Evolutionary conservation across 2,797 vertebrate genomes (phyloP).

Genomic region (Neostethus bicornis): DNA sequence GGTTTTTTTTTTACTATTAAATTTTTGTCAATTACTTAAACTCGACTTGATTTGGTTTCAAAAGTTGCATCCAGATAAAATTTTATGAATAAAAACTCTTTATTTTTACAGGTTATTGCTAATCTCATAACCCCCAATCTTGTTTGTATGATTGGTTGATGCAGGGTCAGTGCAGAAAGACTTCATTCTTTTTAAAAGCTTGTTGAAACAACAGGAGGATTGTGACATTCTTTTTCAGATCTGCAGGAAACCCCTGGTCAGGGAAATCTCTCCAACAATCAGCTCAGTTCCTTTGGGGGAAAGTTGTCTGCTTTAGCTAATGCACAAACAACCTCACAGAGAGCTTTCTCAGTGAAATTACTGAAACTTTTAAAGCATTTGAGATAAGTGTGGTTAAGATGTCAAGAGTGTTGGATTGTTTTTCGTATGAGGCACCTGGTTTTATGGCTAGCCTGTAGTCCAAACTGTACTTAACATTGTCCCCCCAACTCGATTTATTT

Average conservation of each 20-base stretch:
- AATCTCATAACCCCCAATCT: background rate
- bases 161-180: slow-evolving; percentile 16
- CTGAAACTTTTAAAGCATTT: slow-evolving; percentile 38
- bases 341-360: slow-evolving; percentile 32
- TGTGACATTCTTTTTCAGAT: slow-evolving; percentile 26
- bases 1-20: too few relatives aligned
- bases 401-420: slow-evolving; percentile 46
- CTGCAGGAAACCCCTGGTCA: slow-evolving; percentile 44
- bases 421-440: slow-evolving; percentile 50
- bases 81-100: background rate
- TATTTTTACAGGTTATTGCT: background rate
- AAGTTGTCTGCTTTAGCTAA: slow-evolving; percentile 18
- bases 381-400: slow-evolving; percentile 55
- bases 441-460: slow-evolving; percentile 46
- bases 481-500: background rate
- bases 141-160: slow-evolving; percentile 7
- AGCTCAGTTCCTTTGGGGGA: slow-evolving; percentile 32
- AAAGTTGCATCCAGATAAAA: too few relatives aligned
- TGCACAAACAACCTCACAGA: slow-evolving; percentile 30
- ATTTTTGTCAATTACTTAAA: too few relatives aligned
- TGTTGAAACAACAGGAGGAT: slow-evolving; percentile 37
- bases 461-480: slow-evolving; percentile 29
- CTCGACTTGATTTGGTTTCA: too few relatives aligned
- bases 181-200: slow-evolving; percentile 25
- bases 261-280: slow-evolving; percentile 50